Evolutionary conservation across 2,888 invertebrate genomes (phyloP), one percentile per base, ranked within the genome.

Genomic region (Epistrophella euchroma): DNA sequence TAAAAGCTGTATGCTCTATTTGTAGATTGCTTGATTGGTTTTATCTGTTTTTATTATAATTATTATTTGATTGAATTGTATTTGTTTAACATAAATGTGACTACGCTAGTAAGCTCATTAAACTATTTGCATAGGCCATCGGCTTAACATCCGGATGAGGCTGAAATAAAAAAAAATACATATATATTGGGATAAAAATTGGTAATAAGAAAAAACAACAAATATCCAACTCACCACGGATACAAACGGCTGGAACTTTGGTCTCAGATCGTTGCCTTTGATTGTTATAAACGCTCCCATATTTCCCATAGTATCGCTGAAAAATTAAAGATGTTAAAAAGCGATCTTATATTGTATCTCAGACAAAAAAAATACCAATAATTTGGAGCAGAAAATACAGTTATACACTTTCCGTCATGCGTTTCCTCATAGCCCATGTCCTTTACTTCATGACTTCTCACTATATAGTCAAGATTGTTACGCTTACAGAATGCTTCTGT

Each of bases 361-460:
- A 2, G 25, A 60, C 15, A 22, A 15, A 43, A 60, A 35, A 40
- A 47, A 88, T 92, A 98, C 98, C 99, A 99, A 94, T 99, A 99
- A 93, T 99, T 99, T 88, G 99, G 99, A 89, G 99, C 99, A 1
- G 99, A 99, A 94, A 99, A 99, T 62, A 99, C 98, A 13, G 99
- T 99, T 91, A 99, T 97, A 92, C 99, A 99, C 91, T 97, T 97
- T 45, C 98, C 98, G 90, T 97, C 95, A 91, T 99, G 99, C 35
- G 97, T 97, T 56, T 97, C 93, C 93, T 99, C 99, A 91, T 98
- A 99, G 0, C 99, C 99, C 76, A 97, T 96, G 89, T 97, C 96
- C 93, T 99, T 99, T 66, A 99, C 99, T 92, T 99, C 99, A 92
- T 99, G 99, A 92, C 98, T 98, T 79, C 99, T 94, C 78, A 99